Conservation (phyloP, 2,797 vertebrate genomes). For the Sphenopsis melanotis region DNA sequence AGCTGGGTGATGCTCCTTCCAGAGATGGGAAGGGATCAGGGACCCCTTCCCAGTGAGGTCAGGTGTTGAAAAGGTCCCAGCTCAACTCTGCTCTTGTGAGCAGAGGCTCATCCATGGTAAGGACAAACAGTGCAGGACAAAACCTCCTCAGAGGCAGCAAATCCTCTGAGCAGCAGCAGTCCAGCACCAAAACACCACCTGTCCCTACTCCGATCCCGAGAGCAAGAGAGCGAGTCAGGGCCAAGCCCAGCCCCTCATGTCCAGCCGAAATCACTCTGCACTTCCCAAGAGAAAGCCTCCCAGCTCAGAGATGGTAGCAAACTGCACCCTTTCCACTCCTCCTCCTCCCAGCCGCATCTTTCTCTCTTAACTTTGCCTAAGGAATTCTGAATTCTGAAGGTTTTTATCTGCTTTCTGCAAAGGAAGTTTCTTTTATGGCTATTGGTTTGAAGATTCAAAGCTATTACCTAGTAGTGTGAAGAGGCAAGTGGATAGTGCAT, state of each 20-base stretch:
- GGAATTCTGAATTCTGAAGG: not conserved
- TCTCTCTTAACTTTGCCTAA: not conserved
- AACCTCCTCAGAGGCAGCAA: accelerated
- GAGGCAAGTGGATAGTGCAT: not conserved
- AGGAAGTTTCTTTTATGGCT: not conserved
- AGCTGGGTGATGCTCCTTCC: not conserved
- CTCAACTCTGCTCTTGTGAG: not conserved
- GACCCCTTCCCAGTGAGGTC: not conserved
- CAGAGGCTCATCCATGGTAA: accelerated
- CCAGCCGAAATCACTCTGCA: not conserved
- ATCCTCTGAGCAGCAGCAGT: not conserved
- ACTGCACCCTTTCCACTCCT: not conserved
- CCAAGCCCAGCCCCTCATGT: no score
- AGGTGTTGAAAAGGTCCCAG: not conserved
- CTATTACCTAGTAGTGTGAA: not conserved
- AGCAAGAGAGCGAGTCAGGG: no score
- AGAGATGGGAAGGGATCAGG: no score
- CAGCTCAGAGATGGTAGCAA: not conserved
- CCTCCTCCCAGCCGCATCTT: not conserved
- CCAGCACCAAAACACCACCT: not conserved
- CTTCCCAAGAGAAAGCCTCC: not conserved
- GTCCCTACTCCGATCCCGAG: no score
- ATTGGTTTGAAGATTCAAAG: slow-evolving; percentile 25
- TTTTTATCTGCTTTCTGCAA: not conserved
- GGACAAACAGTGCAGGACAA: not conserved